phyloP scores from a whole-genome alignment of 2,888 invertebrate genomes.

The Cerceris ruficornis region DNA sequence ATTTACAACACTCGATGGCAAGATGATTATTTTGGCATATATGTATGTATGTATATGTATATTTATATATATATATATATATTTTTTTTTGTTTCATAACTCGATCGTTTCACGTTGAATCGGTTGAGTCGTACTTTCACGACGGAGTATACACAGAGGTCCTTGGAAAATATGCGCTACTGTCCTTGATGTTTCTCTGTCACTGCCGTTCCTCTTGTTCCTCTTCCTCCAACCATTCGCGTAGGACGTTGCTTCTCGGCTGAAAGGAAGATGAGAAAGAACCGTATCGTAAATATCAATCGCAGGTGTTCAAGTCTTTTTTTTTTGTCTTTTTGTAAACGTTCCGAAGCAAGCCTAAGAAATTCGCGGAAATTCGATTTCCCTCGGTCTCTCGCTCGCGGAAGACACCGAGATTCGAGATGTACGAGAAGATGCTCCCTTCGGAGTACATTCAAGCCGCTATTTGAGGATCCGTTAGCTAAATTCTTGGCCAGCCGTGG shows the following conservation, averaged over 20 bases:
- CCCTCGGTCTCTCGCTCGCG: too few species aligned
- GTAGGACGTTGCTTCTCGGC: conserved; percentile 75
- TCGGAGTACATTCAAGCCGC: too few species aligned
- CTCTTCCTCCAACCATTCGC: conserved; percentile 75
- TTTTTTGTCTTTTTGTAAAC: neutral
- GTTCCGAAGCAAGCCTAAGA: conserved; percentile 27
- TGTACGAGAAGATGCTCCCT: too few species aligned
- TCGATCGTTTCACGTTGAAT: conserved; percentile 37
- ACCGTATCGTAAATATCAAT: neutral
- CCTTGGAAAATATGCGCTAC: conserved; percentile 58
- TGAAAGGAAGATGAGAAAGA: conserved; percentile 63
- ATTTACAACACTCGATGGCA: conserved; percentile 81
- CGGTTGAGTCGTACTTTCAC: conserved; percentile 45
- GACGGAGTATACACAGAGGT: conserved; percentile 44
- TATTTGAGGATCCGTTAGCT: conserved; percentile 8
- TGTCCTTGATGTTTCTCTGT: conserved; percentile 52
- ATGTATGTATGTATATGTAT: conserved; percentile 48
- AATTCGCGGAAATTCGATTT: conserved; percentile 19
- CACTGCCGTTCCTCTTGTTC: conserved; percentile 65
- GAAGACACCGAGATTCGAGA: too few species aligned
- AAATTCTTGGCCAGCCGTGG: conserved; percentile 9
- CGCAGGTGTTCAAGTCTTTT: too few species aligned
- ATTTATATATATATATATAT: conserved; percentile 47
- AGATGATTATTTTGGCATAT: conserved; percentile 65
- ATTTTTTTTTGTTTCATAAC: conserved; percentile 47